These are phyloP conservation scores for Anabas testudineus DNA, from an alignment of 2,797 vertebrate genomes.

Conservation along the genomic window DNA sequence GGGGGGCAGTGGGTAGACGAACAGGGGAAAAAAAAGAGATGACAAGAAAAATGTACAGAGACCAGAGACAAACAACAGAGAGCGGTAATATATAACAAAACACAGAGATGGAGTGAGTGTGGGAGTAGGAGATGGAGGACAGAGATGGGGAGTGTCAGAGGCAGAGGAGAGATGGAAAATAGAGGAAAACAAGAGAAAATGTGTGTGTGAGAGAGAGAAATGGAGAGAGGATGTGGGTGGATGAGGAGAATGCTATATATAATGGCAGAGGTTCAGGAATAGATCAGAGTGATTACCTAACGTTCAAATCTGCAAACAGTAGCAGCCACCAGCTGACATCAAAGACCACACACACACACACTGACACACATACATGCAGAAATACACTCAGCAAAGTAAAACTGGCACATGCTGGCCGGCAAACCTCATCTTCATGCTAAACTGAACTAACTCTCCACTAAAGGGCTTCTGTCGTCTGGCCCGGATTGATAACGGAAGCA, in stretches of 20 bases:
- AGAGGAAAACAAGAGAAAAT: constrained; percentile 38
- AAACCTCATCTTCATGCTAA: constrained; percentile 80
- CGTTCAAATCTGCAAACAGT: constrained; percentile 69
- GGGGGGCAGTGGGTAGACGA: constrained; percentile 58
- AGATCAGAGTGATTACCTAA: constrained; percentile 86
- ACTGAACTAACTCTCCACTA: constrained; percentile 76
- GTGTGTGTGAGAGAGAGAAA: constrained; percentile 52
- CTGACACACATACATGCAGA: constrained; percentile 47
- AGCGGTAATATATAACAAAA: constrained; percentile 71
- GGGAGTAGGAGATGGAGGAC: constrained; percentile 79
- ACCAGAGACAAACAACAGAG: constrained; percentile 69
- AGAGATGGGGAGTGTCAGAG: constrained; percentile 76
- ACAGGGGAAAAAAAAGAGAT: constrained; percentile 59
- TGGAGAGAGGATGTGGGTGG: constrained; percentile 81
- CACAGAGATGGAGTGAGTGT: constrained; percentile 72
- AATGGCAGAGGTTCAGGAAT: constrained; percentile 84
- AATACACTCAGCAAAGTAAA: constrained; percentile 45
- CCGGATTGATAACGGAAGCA: constrained; percentile 75
- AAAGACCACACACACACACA: constrained; percentile 57
- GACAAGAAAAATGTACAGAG: constrained; percentile 72
- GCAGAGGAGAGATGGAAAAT: constrained; percentile 69
- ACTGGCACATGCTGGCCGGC: constrained; percentile 41
- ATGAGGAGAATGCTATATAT: constrained; percentile 84
- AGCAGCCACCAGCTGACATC: constrained; percentile 72
- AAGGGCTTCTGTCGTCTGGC: constrained; percentile 79